Base-by-base conservation (phyloP, 2,797 vertebrate species). In the Phoxinus dragarum region DNA sequence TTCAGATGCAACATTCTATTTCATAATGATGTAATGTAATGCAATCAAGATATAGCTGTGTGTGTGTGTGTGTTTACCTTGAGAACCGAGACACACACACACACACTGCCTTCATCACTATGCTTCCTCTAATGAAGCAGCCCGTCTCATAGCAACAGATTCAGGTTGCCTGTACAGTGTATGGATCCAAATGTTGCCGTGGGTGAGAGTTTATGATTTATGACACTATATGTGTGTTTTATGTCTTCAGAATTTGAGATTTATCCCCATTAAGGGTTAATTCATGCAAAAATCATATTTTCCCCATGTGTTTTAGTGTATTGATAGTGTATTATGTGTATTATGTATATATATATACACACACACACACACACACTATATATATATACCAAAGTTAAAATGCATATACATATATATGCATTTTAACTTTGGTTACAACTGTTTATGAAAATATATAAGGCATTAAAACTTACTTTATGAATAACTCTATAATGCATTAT, bases 111-210 rank as follows among this genome's bases (percentile, higher is more conserved):
- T 76, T 72, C 61, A 42, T 59, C 31, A 68, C 73, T 80, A 52
- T 31, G 80, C 69, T 42, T n/a, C 40, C 23, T 68, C 54, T 86
- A 86, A 83, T 71, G 72, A 89, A 89, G 72, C 61, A 52, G 49
- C 38, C 42, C 23, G 84, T 88, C 73, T 88, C 87, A 81, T 88
- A 89, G 90, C 84, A 86, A 88, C 84, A 85, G 72, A 49, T 73
- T 73, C 66, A 61, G 71, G 72, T 82, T 82, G 75, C 75, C 1
- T n/a, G 75, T 71, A 49, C 52, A 42, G 56, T 19, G 44, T 68
- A 23, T 59, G 40, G 27, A 72, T 79, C 74, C 36, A 66, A 59
- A 80, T 40, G 80, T 42, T 67, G 47, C 73, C 34, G 38, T 17
- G 64, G 49, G 47, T 74, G 72, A 87, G 52, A 83, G 36, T 87